Percentiles rank a stretch among this genome's conserved stretches.
Conservation (phyloP, 2,113 vertebrate species). For the Plecturocebus donacophilus region DNA sequence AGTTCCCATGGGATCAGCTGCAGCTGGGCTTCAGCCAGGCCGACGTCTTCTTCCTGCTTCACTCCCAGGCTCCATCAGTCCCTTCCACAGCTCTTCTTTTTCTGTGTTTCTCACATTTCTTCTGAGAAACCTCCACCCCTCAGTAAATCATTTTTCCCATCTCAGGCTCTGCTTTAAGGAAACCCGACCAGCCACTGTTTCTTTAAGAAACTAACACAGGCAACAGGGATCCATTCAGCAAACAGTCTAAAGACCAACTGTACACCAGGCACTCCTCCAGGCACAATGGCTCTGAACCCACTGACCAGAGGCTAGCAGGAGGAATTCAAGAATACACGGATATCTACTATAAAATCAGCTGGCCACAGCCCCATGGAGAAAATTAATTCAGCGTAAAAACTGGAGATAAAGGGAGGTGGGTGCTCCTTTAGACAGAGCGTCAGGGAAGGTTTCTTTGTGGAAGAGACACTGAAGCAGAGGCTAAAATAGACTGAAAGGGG, state of each 20-base stretch:
- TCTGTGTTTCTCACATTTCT: not conserved
- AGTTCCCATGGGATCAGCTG: not conserved
- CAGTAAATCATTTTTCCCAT: not conserved
- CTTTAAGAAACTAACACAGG: not conserved
- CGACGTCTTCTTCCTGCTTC: not conserved
- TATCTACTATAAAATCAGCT: not conserved
- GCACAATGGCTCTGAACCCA: not conserved
- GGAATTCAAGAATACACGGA: not conserved
- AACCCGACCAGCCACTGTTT: not conserved
- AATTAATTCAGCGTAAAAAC: not conserved
- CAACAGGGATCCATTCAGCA: not conserved
- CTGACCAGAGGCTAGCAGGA: not conserved
- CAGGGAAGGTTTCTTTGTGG: not conserved
- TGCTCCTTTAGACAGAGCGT: not conserved
- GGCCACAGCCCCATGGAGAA: not conserved
- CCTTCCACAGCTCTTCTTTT: not conserved
- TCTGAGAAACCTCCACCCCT: not conserved
- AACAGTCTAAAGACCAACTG: not conserved
- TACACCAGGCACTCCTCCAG: not conserved
- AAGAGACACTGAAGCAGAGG: not conserved
- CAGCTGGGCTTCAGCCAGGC: not conserved
- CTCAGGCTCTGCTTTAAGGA: not conserved
- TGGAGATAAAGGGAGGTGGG: not conserved
- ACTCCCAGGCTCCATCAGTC: not conserved
- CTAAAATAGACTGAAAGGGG: not conserved